Evolutionary conservation across 2,888 invertebrate species (phyloP).

Genomic region (Ypsolopha scabrella): DNA sequence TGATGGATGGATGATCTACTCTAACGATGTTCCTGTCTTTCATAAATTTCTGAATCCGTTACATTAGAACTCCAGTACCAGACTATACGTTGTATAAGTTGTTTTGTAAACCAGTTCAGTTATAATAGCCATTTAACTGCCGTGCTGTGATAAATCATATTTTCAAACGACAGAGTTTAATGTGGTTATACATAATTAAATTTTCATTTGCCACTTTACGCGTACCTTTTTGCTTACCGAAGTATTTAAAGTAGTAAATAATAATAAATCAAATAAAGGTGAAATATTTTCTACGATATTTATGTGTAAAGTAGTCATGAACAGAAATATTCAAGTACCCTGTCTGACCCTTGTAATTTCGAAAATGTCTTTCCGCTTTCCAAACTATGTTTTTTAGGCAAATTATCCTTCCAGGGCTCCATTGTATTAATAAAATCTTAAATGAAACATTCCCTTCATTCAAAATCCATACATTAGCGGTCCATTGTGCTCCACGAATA

Average conservation of each 20-base stretch:
- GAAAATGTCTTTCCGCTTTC: no score
- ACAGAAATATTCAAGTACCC: not conserved
- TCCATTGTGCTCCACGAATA: slow-evolving; percentile 25
- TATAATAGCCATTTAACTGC: slow-evolving; percentile 2
- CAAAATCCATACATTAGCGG: slow-evolving; percentile 16
- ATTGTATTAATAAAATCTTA: not conserved
- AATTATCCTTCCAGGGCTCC: not conserved
- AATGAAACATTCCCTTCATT: slow-evolving; percentile 3
- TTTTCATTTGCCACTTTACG: not conserved
- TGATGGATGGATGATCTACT: not conserved
- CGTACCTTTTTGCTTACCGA: not conserved
- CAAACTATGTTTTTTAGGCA: no score
- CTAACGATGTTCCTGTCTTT: not conserved
- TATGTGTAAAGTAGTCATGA: not conserved
- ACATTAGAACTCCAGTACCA: not conserved
- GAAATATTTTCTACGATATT: not conserved
- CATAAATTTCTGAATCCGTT: not conserved
- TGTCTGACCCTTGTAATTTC: not conserved
- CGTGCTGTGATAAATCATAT: not conserved
- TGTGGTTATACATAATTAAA: slow-evolving; percentile 1
- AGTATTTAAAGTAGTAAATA: no score
- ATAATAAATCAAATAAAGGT: not conserved
- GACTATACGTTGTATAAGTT: not conserved
- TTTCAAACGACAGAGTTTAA: slow-evolving; percentile 2
- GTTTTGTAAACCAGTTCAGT: not conserved